These are phyloP conservation scores for Lycodopsis pacificus DNA, from an alignment of 2,797 vertebrate genomes.

Conservation along the genomic window DNA sequence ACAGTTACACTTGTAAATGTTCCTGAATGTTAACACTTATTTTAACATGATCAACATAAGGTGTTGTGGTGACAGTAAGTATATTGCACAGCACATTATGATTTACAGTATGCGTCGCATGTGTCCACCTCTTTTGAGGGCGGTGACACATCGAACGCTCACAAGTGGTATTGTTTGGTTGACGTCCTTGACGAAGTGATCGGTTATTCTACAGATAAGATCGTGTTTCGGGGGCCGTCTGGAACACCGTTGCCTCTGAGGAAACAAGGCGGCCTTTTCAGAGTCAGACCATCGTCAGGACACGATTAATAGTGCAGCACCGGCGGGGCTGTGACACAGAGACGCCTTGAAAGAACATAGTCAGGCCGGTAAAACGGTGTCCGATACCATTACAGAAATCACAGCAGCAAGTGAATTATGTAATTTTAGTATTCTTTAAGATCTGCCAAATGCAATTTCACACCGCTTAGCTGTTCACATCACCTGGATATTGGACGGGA, in stretches of 20 bases:
- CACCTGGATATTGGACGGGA: conserved; percentile 22
- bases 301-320: conserved; percentile 21
- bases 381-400: conserved; percentile 15
- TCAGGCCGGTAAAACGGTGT: conserved; percentile 15
- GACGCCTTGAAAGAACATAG: conserved; percentile 23
- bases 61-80: not conserved
- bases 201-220: not conserved
- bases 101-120: not conserved
- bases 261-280: conserved; percentile 20
- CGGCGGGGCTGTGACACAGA: conserved; percentile 8
- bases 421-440: conserved; percentile 24
- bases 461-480: conserved; percentile 26
- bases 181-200: conserved; percentile 16
- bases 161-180: not conserved
- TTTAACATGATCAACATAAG: not conserved
- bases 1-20: not conserved
- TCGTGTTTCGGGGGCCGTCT: conserved; percentile 30
- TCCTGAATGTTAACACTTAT: not conserved
- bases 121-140: not conserved
- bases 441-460: conserved; percentile 47
- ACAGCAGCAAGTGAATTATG: conserved; percentile 15
- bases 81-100: not conserved
- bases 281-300: conserved; percentile 18
- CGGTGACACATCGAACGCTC: not conserved
- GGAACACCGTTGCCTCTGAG: conserved; percentile 34